Evolutionary conservation across 2,113 vertebrate genomes (phyloP).

Genomic region (Peucedramus taeniatus): DNA sequence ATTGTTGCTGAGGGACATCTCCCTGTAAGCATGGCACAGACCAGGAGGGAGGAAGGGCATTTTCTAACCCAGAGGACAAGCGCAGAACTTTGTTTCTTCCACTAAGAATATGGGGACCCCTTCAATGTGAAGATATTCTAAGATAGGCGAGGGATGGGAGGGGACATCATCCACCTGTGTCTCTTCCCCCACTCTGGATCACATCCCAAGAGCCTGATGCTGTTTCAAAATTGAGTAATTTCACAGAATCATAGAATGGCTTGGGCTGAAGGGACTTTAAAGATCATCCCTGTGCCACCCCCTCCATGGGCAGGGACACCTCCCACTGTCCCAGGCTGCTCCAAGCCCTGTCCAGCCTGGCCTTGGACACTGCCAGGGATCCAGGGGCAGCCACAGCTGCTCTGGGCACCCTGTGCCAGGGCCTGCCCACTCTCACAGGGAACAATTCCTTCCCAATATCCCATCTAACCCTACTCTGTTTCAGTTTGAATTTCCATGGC

Average conservation of each 20-base stretch:
- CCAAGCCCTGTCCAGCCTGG: background rate
- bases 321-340: background rate
- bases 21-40: background rate
- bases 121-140: background rate
- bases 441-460: background rate
- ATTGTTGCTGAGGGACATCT: background rate
- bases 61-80: background rate
- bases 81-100: background rate
- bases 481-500: background rate
- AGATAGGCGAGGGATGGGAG: background rate
- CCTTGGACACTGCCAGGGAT: background rate
- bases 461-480: rapidly evolving
- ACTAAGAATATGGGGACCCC: background rate
- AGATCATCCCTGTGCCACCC: rapidly evolving
- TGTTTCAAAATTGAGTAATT: background rate
- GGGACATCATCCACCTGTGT: background rate
- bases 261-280: background rate
- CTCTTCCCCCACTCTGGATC: background rate
- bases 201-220: background rate
- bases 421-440: rapidly evolving
- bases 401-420: background rate
- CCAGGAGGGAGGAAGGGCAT: background rate
- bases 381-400: background rate
- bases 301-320: background rate
- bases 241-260: background rate